Conservation (phyloP, 2,113 vertebrate species). For the Rhea pennata region DNA sequence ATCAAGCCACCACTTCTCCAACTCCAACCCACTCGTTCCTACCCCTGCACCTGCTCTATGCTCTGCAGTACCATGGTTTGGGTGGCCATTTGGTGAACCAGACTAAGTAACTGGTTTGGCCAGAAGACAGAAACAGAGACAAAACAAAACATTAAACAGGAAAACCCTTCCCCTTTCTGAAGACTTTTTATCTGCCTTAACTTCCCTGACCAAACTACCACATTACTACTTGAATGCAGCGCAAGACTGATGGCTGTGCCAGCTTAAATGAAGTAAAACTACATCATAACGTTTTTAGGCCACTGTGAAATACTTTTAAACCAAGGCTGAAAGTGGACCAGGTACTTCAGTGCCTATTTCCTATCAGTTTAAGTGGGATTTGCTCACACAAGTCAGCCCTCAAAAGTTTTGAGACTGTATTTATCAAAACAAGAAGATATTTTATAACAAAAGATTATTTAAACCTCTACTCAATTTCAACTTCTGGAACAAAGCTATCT, state of each 20-base stretch:
- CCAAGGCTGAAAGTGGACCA: background rate
- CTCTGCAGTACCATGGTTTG: background rate
- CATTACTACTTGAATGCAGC: fast-evolving
- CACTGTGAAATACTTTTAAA: background rate
- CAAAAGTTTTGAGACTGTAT: background rate
- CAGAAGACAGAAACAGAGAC: background rate
- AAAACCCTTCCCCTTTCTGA: background rate
- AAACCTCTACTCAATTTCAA: background rate
- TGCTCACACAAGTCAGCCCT: background rate
- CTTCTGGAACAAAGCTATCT: background rate
- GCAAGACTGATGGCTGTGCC: background rate
- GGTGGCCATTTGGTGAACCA: background rate
- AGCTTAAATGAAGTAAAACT: background rate
- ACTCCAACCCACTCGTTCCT: background rate
- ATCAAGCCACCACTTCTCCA: background rate
- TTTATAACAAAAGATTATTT: background rate
- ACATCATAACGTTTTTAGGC: background rate
- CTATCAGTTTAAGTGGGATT: background rate
- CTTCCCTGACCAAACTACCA: background rate
- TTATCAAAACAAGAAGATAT: background rate
- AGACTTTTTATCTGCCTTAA: fast-evolving
- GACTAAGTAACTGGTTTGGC: background rate
- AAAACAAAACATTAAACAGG: background rate
- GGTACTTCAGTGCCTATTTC: background rate
- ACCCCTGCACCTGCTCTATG: background rate